A percentile compares a stretch with the other conserved stretches of the same genome.
phyloP scores from a whole-genome alignment of 2,113 vertebrate species.

The Neoarius graeffei region DNA sequence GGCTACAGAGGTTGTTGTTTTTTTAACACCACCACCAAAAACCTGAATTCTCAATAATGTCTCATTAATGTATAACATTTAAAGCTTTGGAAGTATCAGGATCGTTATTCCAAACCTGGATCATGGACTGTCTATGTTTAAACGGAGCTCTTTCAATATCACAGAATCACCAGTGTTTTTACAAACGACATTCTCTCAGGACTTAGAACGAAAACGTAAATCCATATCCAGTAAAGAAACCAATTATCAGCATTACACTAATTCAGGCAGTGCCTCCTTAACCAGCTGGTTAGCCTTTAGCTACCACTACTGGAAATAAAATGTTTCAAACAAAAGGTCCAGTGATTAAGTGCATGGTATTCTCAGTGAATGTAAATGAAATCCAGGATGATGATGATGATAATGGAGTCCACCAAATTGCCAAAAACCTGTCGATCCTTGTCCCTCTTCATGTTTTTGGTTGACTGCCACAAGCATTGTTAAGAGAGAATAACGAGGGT shows the following conservation, averaged over 20 bases:
- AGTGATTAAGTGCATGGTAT: conserved; percentile 1
- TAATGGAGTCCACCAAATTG: conserved; percentile 66
- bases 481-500: conserved; percentile 70
- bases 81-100: neutral
- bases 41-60: neutral
- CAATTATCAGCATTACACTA: conserved; percentile 58
- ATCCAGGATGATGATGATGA: conserved; percentile 68
- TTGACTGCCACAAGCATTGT: conserved; percentile 73
- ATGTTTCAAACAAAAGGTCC: neutral
- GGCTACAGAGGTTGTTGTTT: neutral
- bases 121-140: conserved; percentile 55
- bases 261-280: conserved; percentile 63
- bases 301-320: conserved; percentile 16
- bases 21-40: too few relatives aligned
- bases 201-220: conserved; percentile 73
- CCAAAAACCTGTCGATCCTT: conserved; percentile 53
- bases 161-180: conserved; percentile 58
- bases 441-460: conserved; percentile 66
- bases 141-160: conserved; percentile 60
- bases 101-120: neutral
- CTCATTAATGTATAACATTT: neutral
- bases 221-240: conserved; percentile 67
- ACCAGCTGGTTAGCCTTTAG: conserved; percentile 73
- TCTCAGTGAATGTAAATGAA: conserved; percentile 65
- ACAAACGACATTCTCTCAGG: conserved; percentile 57